Conservation (phyloP, 2,797 vertebrate genomes). For the Meriones psammophilus region DNA sequence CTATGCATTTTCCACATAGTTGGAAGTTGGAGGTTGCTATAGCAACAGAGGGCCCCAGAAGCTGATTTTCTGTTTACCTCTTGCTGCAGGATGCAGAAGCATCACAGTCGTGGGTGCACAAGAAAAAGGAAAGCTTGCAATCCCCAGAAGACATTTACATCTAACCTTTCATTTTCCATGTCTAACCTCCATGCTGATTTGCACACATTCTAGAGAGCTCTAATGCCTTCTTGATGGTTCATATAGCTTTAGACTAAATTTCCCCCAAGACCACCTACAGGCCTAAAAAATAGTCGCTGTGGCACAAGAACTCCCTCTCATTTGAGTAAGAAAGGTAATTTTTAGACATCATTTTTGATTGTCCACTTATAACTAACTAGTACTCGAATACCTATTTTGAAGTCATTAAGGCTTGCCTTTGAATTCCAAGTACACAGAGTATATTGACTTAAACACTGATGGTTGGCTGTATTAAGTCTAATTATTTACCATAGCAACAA, state of each 20-base stretch:
- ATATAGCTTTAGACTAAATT: conserved; percentile 46
- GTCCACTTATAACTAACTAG: conserved; percentile 65
- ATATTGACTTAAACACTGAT: conserved; percentile 41
- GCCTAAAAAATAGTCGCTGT: conserved; percentile 56
- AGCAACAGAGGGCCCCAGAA: not conserved
- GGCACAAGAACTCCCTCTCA: not conserved
- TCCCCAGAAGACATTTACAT: not conserved
- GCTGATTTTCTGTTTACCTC: not conserved
- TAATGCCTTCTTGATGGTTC: conserved; percentile 44
- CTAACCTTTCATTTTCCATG: not conserved
- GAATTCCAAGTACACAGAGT: conserved; percentile 54
- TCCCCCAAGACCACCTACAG: conserved; percentile 54
- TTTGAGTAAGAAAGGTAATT: conserved; percentile 65
- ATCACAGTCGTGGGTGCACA: not conserved
- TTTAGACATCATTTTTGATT: conserved; percentile 70
- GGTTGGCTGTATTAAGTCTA: conserved; percentile 53
- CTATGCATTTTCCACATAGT: too few species aligned
- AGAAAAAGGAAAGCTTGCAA: not conserved
- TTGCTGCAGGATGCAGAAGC: not conserved
- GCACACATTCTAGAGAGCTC: conserved; percentile 35
- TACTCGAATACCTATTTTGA: conserved; percentile 67
- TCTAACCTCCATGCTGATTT: not conserved
- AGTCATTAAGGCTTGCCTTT: conserved; percentile 58
- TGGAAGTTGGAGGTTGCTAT: not conserved
- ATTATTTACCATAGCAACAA: conserved; percentile 64